A percentile compares a stretch with the other conserved stretches of the same genome.
phyloP scores from a whole-genome alignment of 92 coral and sea anemone species.

The Palythoa grandiflora region DNA sequence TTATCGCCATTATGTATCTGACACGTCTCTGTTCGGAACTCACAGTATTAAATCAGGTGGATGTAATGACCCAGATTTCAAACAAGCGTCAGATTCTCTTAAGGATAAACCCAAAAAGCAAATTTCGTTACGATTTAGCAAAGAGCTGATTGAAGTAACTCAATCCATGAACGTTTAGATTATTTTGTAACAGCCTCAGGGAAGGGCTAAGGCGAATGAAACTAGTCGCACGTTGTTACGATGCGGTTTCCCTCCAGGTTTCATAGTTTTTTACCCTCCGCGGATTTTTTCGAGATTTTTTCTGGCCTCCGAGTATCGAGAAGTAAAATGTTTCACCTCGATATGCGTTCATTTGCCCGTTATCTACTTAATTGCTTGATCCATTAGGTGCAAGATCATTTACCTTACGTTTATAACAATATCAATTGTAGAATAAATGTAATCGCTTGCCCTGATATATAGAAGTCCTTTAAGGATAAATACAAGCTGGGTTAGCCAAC shows the following conservation, averaged over 20 bases:
- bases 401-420: no score
- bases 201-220: slow-evolving; percentile 8
- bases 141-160: slow-evolving; percentile 31
- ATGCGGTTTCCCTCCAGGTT: slow-evolving; percentile 5
- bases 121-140: slow-evolving; percentile 33
- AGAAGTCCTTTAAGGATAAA: background rate
- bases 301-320: slow-evolving; percentile 19
- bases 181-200: slow-evolving; percentile 15
- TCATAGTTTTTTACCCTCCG: slow-evolving; percentile 21
- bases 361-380: slow-evolving; percentile 7
- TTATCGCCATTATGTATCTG: slow-evolving; percentile 32
- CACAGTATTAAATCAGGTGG: slow-evolving; percentile 50
- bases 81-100: slow-evolving; percentile 25
- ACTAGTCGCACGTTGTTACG: background rate
- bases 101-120: slow-evolving; percentile 37
- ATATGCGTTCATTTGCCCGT: background rate
- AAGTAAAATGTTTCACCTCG: background rate
- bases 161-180: background rate
- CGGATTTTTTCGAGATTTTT: slow-evolving; percentile 4
- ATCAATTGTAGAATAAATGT: no score
- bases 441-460: no score
- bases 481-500: background rate
- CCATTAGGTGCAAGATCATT: background rate
- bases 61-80: slow-evolving; percentile 41
- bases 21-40: slow-evolving; percentile 44